Percentiles rank a stretch among this genome's conserved stretches.
Conservation (phyloP, 1,140 invertebrate genomes). For the Eumeta japonica region DNA sequence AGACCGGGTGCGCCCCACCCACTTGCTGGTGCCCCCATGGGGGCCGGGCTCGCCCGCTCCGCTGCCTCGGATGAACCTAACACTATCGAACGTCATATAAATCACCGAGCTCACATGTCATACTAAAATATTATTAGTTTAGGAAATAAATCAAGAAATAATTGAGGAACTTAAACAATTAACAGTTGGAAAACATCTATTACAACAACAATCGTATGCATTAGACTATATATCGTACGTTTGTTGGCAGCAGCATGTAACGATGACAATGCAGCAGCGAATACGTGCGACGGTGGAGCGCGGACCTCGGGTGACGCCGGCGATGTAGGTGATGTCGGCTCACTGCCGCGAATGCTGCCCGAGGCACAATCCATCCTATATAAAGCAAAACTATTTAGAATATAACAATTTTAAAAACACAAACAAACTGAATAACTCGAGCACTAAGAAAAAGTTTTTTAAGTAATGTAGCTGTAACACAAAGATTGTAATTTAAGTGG, state of each 20-base stretch:
- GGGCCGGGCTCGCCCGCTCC: slow-evolving; percentile 18
- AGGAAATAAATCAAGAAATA: too few species aligned
- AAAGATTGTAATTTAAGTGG: too few species aligned
- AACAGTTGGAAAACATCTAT: too few species aligned
- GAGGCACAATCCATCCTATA: slow-evolving; percentile 88
- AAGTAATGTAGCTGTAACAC: background rate
- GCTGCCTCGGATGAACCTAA: slow-evolving; percentile 13
- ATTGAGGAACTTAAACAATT: too few species aligned
- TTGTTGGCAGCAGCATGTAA: too few species aligned
- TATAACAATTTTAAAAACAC: slow-evolving; percentile 3
- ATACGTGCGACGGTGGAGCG: slow-evolving; percentile 24
- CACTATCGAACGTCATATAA: too few species aligned
- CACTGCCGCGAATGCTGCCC: slow-evolving; percentile 86
- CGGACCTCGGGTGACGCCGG: slow-evolving; percentile 65
- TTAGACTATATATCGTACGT: too few species aligned
- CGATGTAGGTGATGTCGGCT: slow-evolving; percentile 82
- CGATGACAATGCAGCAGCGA: too few species aligned
- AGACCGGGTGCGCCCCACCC: slow-evolving; percentile 41
- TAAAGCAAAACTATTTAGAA: slow-evolving; percentile 8
- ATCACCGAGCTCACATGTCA: too few species aligned
- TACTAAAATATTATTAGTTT: too few species aligned
- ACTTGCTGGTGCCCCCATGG: slow-evolving; percentile 10
- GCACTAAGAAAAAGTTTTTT: background rate
- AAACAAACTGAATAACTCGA: too few species aligned
- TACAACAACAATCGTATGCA: too few species aligned